Evolutionary conservation across 2,113 vertebrate genomes (phyloP), one percentile per base, ranked within the genome.

Genomic region (Melanotaenia duboulayi): DNA sequence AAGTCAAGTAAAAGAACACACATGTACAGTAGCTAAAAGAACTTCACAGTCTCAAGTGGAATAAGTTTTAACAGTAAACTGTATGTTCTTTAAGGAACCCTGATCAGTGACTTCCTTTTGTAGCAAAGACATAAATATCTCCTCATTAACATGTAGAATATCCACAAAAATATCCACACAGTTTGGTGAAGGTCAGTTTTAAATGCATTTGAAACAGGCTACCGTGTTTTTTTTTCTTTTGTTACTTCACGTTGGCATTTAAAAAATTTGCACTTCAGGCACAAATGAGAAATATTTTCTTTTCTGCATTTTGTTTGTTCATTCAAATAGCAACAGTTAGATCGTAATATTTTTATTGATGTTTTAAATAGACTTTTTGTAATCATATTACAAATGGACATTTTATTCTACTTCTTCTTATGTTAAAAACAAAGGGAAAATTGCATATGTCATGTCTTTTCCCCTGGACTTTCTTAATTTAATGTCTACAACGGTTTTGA

Each of bases 191-290:
- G 24, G 12, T 66, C 50, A 24, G 32, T 66, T 71, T 63, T 63
- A 40, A 63, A 64, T 60, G 35, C n/a, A 32, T 24, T 20, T 57
- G 65, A 71, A 24, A 48, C 24, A 44, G 37, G 35, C 58, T 13
- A 37, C 48, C 67, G 49, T 57, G 2, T 20, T 19, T 28, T 10
- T 14, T 56, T 50, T 28, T 49, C 14, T 16, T 48, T 57, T 46
- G 9, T 49, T 14, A 57, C 23, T 71, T 58, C 10, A 58, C 20
- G 4, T 16, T 14, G 10, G 46, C 44, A 17, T 54, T 17, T 23
- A 19, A 56, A 40, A 40, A 40, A 40, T 40, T 40, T 11, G 64
- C 37, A 44, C 20, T 49, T 68, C 4, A 9, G 49, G 68, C 63
- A 71, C 54, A 35, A 39, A n/a, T 65, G 46, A 1, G 7, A 54